Percentiles rank a stretch among this genome's conserved stretches.
Conservation (phyloP, 1,140 invertebrate species). For the Lethocerus indicus region DNA sequence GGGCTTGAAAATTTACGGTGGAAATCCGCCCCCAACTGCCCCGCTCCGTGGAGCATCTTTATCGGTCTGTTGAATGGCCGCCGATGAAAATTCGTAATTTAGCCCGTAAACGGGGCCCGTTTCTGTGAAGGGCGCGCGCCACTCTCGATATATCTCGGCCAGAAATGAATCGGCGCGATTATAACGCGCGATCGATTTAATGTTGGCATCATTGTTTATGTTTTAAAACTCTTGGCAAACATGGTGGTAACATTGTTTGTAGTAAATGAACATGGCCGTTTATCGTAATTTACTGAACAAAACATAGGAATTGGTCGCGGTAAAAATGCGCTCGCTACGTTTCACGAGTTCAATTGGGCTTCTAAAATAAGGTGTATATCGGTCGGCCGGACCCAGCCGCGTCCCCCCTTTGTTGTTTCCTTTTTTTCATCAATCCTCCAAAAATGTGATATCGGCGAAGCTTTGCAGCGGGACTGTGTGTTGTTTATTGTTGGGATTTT, state of each 20-base stretch:
- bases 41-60: too few relatives aligned
- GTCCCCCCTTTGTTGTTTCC: background rate
- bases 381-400: background rate
- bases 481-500: background rate
- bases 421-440: background rate
- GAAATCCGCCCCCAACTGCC: too few relatives aligned
- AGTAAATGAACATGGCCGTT: constrained; percentile 18
- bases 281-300: constrained; percentile 11
- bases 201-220: constrained; percentile 13
- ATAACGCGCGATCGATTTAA: background rate
- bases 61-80: too few relatives aligned
- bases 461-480: background rate
- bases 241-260: constrained; percentile 18
- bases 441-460: background rate
- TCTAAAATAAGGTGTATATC: background rate
- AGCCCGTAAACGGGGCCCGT: background rate
- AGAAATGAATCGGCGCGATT: background rate
- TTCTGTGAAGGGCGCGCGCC: background rate
- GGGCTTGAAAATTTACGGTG: too few relatives aligned
- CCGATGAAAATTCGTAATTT: too few relatives aligned
- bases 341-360: background rate
- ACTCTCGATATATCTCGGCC: background rate
- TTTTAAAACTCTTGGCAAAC: constrained; percentile 6
- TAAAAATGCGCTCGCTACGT: background rate
- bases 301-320: constrained; percentile 4